phyloP scores from a whole-genome alignment of 2,113 vertebrate genomes.

The Vicugna pacos region DNA sequence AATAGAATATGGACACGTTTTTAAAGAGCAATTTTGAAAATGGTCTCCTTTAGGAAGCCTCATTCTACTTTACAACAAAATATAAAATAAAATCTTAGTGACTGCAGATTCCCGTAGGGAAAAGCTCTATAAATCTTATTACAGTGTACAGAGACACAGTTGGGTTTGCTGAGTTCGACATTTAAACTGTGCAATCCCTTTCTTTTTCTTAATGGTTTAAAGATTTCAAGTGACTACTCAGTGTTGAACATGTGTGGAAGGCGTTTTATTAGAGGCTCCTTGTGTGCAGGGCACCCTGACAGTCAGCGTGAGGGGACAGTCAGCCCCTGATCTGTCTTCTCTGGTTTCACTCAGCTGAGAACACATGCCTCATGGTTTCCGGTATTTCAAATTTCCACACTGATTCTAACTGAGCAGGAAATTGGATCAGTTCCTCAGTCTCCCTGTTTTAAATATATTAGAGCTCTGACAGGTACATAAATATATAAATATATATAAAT shows the following conservation, averaged over 20 bases:
- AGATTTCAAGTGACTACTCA: neutral
- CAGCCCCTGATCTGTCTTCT: neutral
- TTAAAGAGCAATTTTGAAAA: conserved; percentile 57
- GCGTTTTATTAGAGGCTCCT: neutral
- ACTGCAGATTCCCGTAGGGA: neutral
- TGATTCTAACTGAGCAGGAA: neutral
- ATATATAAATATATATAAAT: neutral
- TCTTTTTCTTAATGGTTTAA: neutral
- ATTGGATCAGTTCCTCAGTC: neutral
- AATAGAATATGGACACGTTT: neutral
- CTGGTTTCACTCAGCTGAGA: neutral
- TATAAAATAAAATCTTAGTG: conserved; percentile 38
- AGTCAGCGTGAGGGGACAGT: neutral
- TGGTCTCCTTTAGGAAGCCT: neutral
- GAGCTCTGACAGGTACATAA: neutral
- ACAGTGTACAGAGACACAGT: neutral
- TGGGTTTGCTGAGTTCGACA: neutral
- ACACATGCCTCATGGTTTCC: neutral
- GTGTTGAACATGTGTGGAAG: neutral
- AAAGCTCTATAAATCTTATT: neutral
- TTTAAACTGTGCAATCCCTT: neutral
- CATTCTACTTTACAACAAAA: conserved; percentile 54
- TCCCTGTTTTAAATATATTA: neutral
- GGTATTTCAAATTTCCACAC: neutral
- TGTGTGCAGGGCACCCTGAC: neutral